These are phyloP conservation scores for Chrysaora quinquecirrha DNA, from an alignment of 30 jellyfish, hydroid and myxozoan species.

Conservation along the genomic window DNA sequence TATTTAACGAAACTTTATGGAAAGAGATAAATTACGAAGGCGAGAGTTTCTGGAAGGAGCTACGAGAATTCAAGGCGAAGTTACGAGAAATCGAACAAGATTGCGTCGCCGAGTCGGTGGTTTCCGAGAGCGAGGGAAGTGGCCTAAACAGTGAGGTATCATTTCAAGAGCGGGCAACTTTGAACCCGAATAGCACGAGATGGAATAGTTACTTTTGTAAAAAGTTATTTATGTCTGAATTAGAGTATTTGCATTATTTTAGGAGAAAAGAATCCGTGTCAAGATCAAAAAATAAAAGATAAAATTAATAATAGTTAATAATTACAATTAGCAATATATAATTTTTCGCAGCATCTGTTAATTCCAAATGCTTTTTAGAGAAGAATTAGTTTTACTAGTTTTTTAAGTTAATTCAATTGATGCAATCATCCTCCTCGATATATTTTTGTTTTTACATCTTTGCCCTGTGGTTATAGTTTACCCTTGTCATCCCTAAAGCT, in stretches of 20 bases:
- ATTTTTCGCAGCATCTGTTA: no score
- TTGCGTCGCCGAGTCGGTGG: conserved; percentile 66
- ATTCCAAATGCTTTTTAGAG: no score
- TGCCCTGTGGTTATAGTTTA: no score
- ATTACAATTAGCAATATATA: no score
- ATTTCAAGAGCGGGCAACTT: conserved; percentile 23
- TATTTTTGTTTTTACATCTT: no score
- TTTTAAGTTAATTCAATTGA: no score
- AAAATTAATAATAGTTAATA: no score
- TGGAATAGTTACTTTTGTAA: conserved; percentile 88
- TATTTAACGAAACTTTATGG: conserved; percentile 93
- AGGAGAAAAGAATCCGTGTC: conserved; percentile 85
- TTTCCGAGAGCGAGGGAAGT: conserved; percentile 43
- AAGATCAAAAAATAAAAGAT: no score
- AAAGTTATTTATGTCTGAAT: conserved; percentile 83
- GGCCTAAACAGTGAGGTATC: no score
- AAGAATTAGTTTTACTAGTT: no score
- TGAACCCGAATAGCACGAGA: conserved; percentile 71
- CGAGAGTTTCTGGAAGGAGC: conserved; percentile 84
- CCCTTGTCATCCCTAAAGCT: no score
- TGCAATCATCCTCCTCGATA: no score
- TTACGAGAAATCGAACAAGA: conserved; percentile 67
- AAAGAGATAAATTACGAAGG: conserved; percentile 92
- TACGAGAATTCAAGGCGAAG: conserved; percentile 62
- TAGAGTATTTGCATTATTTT: conserved; percentile 87